Evolutionary conservation across 2,797 vertebrate species (phyloP), one percentile per base, ranked within the genome.

Genomic region (Morus bassanus): DNA sequence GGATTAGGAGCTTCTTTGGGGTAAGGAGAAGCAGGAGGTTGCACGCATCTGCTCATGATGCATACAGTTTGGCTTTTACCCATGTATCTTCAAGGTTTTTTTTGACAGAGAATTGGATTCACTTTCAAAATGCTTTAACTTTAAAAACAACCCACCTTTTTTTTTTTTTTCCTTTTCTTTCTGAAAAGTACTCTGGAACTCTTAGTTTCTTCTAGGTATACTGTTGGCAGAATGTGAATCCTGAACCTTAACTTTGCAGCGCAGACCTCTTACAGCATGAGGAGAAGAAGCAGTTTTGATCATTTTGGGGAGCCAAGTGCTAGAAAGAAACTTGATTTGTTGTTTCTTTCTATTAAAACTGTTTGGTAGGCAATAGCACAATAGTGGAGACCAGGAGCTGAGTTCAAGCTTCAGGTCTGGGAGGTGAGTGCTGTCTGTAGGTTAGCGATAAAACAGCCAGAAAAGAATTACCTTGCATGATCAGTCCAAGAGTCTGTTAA

Each of bases 1-100:
- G 75, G 73, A 43, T 64, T 74, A 46, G 76, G 65, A 94, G 17
- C 37, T 64, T 12, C 54, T 75, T 35, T 93, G 77, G 61, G 65
- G 13, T 88, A 69, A 75, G 57, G 57, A 86, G 73, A 81, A 93
- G 85, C 76, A 95, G 93, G 68, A 94, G 69, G 83, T 70, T 91
- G 69, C 19, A 35, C 59, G 41, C 85, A 88, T 94, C 83, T 96
- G 72, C 61, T 95, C 53, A 39, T 59, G 63, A 31, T 82, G 25
- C 54, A 31, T 31, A 59, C 13, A 48, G 28, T 56, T 82, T 86
- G 87, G 87, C 75, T 90, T 95, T 93, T 75, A 88, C 35, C 27
- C 61, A 65, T 25, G 5, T 39, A 39, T 80, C 65, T 83, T 74
- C 54, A 94, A 85, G 48, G 57, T 27, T 39, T 72, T 50, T 89